Conservation (phyloP, 2,888 invertebrate genomes). For the Phasia obesa region DNA sequence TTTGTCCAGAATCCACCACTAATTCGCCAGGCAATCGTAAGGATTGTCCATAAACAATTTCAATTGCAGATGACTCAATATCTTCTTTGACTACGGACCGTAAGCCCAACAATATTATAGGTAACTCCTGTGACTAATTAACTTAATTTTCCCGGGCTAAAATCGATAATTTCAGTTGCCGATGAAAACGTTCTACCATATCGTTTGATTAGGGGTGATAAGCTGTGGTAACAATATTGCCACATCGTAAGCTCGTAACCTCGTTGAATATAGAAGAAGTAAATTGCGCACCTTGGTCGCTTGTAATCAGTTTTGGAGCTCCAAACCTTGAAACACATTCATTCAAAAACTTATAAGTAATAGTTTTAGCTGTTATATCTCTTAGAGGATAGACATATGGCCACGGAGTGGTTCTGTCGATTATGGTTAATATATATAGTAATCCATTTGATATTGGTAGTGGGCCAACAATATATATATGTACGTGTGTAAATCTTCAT, state of each 20-base stretch:
- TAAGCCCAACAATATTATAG: background rate
- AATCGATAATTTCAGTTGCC: background rate
- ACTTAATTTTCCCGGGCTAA: background rate
- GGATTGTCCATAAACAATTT: background rate
- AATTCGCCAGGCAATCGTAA: background rate
- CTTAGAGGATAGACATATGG: background rate
- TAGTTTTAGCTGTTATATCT: constrained; percentile 4
- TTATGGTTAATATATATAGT: no score
- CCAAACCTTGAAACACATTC: constrained; percentile 10
- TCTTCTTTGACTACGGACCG: background rate
- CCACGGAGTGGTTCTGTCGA: no score
- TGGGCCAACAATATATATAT: background rate
- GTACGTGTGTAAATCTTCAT: background rate
- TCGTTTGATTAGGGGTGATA: no score
- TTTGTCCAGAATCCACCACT: background rate
- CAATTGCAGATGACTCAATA: background rate
- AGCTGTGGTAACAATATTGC: no score
- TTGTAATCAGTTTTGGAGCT: constrained; percentile 10
- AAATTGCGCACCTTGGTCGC: background rate
- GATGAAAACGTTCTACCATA: background rate
- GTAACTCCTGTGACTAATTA: background rate
- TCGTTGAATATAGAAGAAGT: background rate
- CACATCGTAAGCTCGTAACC: no score
- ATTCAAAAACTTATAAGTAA: background rate
- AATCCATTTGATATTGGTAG: no score